Evolutionary conservation across 2,888 invertebrate genomes (phyloP).

Genomic region (Alcis repandata): DNA sequence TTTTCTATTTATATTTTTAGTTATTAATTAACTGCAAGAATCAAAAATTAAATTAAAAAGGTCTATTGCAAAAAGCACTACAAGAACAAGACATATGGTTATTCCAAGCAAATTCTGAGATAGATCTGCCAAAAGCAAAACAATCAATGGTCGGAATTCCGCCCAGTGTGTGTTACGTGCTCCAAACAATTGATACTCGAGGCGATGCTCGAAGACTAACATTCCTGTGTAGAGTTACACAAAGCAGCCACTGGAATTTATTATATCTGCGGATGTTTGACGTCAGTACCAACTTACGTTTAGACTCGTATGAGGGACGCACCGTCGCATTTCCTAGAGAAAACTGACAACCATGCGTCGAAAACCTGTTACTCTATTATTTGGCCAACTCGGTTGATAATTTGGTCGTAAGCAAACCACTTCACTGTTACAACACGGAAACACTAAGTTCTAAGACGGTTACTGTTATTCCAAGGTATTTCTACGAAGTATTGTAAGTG

Average conservation of each 20-base stretch:
- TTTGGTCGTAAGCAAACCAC: not conserved
- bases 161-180: conserved; percentile 23
- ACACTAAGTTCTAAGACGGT: not conserved
- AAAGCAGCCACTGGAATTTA: conserved; percentile 28
- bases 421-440: conserved; percentile 4
- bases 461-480: not conserved
- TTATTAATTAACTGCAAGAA: too few species aligned
- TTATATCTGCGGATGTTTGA: conserved; percentile 20
- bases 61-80: too few species aligned
- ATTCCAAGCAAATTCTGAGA: conserved; percentile 3
- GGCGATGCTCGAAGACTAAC: conserved; percentile 25
- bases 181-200: conserved; percentile 37
- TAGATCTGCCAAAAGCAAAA: conserved; percentile 12
- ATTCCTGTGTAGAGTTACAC: conserved; percentile 31
- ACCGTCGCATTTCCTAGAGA: not conserved
- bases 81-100: not conserved
- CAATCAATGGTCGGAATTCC: conserved; percentile 26
- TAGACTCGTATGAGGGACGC: not conserved
- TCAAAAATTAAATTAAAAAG: not conserved
- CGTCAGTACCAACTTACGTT: not conserved
- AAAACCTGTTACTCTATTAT: not conserved
- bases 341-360: not conserved
- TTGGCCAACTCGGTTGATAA: not conserved
- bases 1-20: too few species aligned
- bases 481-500: not conserved